Base-by-base conservation (phyloP, 2,113 vertebrate genomes). In the rat (Rattus norvegicus) region DNA sequence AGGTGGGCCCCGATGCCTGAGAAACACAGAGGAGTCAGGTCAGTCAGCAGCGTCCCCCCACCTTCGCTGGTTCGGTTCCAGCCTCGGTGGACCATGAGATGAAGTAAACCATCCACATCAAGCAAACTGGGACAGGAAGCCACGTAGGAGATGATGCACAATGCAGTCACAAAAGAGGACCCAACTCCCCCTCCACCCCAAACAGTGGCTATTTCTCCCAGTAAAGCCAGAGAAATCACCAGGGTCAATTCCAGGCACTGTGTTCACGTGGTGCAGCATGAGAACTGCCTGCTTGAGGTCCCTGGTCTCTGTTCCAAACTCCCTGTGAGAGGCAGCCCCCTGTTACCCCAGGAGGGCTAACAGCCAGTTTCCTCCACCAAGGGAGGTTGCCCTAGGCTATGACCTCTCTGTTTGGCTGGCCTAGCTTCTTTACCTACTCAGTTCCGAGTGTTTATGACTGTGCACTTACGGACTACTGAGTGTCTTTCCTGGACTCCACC, bases 371-470 rank as follows among this genome's bases (percentile, higher is more conserved):
- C 39, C 10, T 2, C 2, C 0, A 81, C 20, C n/a, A 1, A 33
- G 13, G 43, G 52, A 9, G 3, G 30, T 54, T 7, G 39, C 56
- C 77, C 67, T 36, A 2, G 47, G 39, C 12, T 47, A 5, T 5
- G 24, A 76, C 73, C 75, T 52, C 76, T 28, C n/a, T 26, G 26
- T 4, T 1, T 19, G 24, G 5, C 61, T 72, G 16, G 20, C 5
- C 0, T 0, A 26, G 3, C 3, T 43, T 43, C n/a, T 69, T 22
- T 0, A 3, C 22, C 28, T 0, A 3, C 7, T 9, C 39, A 19
- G 1, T 3, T 75, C 91, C 6, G 33, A 72, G 84, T 47, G 61
- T 70, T 16, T 7, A 22, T 3, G 47, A 28, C 30, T 54, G 49
- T 7, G 3, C 26, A 52, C 17, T 30, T 11, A 1, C 19, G 59